These are phyloP conservation scores for Polydrusus tereticollis DNA, from an alignment of 2,888 invertebrate species.

Conservation along the genomic window DNA sequence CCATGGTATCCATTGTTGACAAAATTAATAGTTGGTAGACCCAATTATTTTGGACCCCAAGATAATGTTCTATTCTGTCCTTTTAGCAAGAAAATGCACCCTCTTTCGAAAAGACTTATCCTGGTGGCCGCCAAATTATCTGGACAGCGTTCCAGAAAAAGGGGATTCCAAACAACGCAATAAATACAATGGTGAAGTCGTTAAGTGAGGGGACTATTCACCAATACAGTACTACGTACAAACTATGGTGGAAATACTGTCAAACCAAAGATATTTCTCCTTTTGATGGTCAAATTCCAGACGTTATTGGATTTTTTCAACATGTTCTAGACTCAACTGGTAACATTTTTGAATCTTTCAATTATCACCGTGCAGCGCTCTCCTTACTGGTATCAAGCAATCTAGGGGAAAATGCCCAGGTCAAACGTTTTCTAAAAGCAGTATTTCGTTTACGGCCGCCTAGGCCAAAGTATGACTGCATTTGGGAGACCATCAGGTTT, in stretches of 20 bases:
- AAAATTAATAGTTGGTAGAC: slow-evolving; percentile 3
- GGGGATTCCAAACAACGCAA: slow-evolving; percentile 5
- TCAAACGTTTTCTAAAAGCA: slow-evolving; percentile 52
- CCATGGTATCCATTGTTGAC: slow-evolving; percentile 41
- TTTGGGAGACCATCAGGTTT: no score
- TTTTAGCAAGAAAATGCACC: slow-evolving; percentile 19
- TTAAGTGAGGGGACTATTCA: slow-evolving; percentile 47
- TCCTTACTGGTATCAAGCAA: slow-evolving; percentile 19
- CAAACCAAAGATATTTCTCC: background rate
- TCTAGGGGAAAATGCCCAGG: slow-evolving; percentile 25
- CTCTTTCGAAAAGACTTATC: slow-evolving; percentile 24
- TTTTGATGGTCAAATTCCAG: background rate
- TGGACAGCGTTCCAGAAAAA: slow-evolving; percentile 4
- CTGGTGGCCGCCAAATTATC: slow-evolving; percentile 43
- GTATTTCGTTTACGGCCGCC: slow-evolving; percentile 49
- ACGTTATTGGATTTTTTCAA: background rate
- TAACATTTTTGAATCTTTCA: slow-evolving; percentile 10
- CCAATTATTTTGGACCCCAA: background rate
- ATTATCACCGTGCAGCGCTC: slow-evolving; percentile 30
- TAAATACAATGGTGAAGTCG: slow-evolving; percentile 48
- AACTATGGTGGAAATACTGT: slow-evolving; percentile 51
- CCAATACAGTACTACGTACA: slow-evolving; percentile 49
- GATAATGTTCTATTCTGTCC: slow-evolving; percentile 26
- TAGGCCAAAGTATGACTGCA: slow-evolving; percentile 50
- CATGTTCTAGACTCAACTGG: background rate